A percentile compares a stretch with the other conserved stretches of the same genome.
Conservation (phyloP, 2,797 vertebrate genomes). For the Darevskia nairensis region DNA sequence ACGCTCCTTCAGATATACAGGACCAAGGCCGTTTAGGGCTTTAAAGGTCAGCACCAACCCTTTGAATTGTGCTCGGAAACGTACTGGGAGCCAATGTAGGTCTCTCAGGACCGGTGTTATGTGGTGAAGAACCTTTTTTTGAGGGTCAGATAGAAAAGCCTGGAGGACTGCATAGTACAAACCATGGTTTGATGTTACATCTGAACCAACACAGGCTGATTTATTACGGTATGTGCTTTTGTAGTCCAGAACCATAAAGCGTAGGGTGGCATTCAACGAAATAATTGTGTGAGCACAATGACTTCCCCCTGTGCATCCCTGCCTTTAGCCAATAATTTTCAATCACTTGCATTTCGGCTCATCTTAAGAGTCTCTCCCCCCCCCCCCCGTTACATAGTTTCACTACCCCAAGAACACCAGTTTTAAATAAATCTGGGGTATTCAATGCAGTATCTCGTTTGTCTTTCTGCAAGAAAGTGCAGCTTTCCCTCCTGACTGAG, state of each 20-base stretch:
- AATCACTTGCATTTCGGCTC: neutral
- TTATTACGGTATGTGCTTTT: neutral
- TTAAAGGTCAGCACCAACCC: too few species aligned
- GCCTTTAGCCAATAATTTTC: neutral
- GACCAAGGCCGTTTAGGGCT: too few species aligned
- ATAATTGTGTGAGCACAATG: too few species aligned
- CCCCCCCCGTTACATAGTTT: neutral
- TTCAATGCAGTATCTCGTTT: neutral
- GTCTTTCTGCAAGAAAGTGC: conserved; percentile 83
- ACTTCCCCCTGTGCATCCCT: too few species aligned
- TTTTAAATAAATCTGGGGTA: neutral
- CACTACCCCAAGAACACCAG: too few species aligned
- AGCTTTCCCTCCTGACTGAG: conserved; percentile 95
- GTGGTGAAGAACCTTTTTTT: too few species aligned
- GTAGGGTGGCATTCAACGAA: too few species aligned
- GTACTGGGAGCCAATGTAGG: too few species aligned
- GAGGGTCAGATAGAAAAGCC: too few species aligned
- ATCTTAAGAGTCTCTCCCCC: neutral
- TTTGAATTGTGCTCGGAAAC: too few species aligned
- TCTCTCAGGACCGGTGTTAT: too few species aligned
- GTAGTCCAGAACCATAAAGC: neutral
- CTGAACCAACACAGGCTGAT: neutral
- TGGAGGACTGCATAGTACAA: neutral
- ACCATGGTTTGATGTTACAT: neutral
- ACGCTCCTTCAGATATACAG: too few species aligned